Conservation (phyloP, 2,797 vertebrate species). For the Scolopax rusticola region DNA sequence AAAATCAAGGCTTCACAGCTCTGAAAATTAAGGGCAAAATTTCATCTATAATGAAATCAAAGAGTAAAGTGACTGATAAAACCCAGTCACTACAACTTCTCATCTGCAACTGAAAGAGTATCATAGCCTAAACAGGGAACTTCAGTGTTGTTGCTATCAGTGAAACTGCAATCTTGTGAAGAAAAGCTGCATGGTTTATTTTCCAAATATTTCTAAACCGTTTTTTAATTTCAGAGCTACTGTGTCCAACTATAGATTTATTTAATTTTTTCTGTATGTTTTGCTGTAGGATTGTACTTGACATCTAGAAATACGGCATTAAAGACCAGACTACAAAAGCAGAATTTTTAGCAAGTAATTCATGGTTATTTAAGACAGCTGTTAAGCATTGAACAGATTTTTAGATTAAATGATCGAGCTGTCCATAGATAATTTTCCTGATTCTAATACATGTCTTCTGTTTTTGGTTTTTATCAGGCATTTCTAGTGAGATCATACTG, state of each 20-base stretch:
- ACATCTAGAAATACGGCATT: not conserved
- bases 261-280: not conserved
- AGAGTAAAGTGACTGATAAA: not conserved
- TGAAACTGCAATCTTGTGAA: not conserved
- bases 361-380: not conserved
- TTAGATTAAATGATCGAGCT: not conserved
- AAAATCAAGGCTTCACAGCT: not conserved
- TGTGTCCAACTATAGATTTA: not conserved
- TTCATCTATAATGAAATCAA: not conserved
- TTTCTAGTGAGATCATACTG: slow-evolving; percentile 90
- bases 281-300: not conserved
- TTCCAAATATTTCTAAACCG: not conserved
- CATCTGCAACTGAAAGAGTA: not conserved
- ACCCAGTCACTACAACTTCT: not conserved
- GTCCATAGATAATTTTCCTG: not conserved
- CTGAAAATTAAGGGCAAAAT: not conserved
- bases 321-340: not conserved
- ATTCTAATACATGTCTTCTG: not conserved
- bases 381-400: not conserved
- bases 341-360: not conserved
- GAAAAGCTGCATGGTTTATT: not conserved
- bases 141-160: not conserved
- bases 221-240: not conserved
- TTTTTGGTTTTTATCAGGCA: slow-evolving; percentile 80
- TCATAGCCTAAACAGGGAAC: not conserved